Conservation (phyloP, 1,140 invertebrate species). For the Cherax destructor region DNA sequence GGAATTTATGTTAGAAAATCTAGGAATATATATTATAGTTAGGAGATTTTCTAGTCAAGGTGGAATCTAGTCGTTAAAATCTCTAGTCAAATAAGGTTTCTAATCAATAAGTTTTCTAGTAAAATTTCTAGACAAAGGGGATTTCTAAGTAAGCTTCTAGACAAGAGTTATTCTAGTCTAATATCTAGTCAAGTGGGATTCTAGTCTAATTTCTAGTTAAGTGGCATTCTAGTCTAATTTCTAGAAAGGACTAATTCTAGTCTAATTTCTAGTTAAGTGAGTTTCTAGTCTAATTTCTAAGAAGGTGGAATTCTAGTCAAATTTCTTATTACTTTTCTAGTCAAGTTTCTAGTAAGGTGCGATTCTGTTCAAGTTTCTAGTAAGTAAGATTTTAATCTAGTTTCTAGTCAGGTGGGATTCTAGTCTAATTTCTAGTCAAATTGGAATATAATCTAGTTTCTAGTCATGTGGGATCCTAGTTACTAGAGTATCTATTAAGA, state of each 20-base stretch:
- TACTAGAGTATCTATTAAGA: too few relatives aligned
- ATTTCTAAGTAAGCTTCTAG: neutral
- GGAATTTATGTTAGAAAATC: too few relatives aligned
- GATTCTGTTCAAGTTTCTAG: conserved; percentile 1
- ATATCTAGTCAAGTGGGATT: neutral
- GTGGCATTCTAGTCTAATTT: neutral
- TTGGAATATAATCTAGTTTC: neutral
- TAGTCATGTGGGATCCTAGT: neutral
- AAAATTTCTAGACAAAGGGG: neutral
- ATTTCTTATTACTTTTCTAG: neutral
- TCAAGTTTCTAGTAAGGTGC: neutral
- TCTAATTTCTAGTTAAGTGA: neutral
- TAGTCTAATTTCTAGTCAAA: neutral
- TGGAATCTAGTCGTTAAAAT: neutral
- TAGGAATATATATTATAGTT: too few relatives aligned
- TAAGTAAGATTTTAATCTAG: neutral
- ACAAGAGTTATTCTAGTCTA: neutral
- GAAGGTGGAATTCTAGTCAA: neutral
- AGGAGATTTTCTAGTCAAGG: neutral
- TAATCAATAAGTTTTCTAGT: neutral
- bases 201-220: neutral
- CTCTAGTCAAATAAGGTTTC: neutral
- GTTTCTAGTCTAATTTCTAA: neutral
- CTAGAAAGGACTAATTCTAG: neutral
- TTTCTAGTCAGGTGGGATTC: neutral